Evolutionary conservation across 2,797 vertebrate species (phyloP).

Genomic region (Coregonus ussuriensis): DNA sequence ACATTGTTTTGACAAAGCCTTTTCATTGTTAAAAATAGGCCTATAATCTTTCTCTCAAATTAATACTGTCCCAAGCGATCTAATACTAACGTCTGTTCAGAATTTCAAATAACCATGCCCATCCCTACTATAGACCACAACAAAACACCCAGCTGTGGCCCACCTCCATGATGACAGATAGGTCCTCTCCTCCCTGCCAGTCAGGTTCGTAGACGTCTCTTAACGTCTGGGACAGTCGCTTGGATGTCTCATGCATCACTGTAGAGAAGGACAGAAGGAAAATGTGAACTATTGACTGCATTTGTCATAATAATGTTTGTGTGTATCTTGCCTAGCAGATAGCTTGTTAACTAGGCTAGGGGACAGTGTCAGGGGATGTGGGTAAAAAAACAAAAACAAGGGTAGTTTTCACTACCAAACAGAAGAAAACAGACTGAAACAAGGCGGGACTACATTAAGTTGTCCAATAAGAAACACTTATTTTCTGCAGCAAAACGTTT

Average conservation of each 20-base stretch:
- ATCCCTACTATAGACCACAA: background rate
- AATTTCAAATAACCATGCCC: too few species aligned
- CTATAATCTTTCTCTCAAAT: too few species aligned
- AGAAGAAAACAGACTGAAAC: too few species aligned
- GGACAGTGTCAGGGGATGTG: background rate
- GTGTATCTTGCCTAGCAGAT: background rate
- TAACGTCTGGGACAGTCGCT: slow-evolving; percentile 86
- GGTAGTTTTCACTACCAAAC: too few species aligned
- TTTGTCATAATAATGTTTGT: background rate
- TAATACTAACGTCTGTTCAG: too few species aligned
- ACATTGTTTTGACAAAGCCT: too few species aligned
- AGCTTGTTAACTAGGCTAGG: background rate
- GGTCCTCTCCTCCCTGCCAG: slow-evolving; percentile 85
- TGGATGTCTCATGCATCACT: slow-evolving; percentile 92
- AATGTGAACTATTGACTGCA: background rate
- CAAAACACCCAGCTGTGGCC: slow-evolving; percentile 18
- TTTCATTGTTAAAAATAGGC: too few species aligned
- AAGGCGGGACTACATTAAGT: too few species aligned
- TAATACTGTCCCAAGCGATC: too few species aligned
- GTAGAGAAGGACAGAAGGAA: background rate
- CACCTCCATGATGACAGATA: slow-evolving; percentile 84
- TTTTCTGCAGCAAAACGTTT: too few species aligned
- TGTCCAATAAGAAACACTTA: too few species aligned
- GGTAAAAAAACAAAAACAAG: too few species aligned
- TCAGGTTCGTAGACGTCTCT: slow-evolving; percentile 86